Evolutionary conservation across 2,113 vertebrate genomes (phyloP).

Genomic region (Aldabrachelys gigantea): DNA sequence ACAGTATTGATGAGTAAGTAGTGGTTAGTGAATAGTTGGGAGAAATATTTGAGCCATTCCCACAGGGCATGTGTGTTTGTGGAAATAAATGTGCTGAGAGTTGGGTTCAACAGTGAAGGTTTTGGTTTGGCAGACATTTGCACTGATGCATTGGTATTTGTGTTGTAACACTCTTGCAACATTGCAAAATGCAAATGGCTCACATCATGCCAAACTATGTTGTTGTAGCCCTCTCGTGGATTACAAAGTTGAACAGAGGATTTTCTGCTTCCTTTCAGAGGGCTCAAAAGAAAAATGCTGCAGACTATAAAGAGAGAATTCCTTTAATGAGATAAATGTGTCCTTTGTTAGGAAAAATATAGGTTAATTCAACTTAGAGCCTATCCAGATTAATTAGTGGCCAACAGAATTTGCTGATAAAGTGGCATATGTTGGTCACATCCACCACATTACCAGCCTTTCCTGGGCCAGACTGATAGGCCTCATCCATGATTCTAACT

Average conservation of each 20-base stretch:
- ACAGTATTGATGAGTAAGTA: rapidly evolving
- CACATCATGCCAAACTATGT: neutral
- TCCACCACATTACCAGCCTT: too few species aligned
- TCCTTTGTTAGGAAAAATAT: neutral
- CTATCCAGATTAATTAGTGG: too few species aligned
- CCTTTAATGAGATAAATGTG: neutral
- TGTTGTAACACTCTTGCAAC: neutral
- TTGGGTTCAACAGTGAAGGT: neutral
- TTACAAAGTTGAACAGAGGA: neutral
- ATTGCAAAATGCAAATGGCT: neutral
- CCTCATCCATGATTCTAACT: neutral
- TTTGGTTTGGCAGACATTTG: neutral
- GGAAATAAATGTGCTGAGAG: neutral
- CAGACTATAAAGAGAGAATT: neutral
- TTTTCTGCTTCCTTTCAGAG: neutral
- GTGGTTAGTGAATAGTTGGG: neutral
- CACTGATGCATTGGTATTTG: neutral
- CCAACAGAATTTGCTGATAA: too few species aligned
- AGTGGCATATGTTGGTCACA: too few species aligned
- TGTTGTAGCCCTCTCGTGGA: neutral
- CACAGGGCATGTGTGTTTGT: neutral
- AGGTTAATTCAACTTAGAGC: neutral
- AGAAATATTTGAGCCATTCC: neutral
- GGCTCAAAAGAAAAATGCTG: neutral
- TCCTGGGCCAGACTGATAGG: neutral